Percentiles rank a stretch among this genome's conserved stretches.
Evolutionary conservation across 1,140 invertebrate genomes (phyloP).

Genomic region (Orius laevigatus): DNA sequence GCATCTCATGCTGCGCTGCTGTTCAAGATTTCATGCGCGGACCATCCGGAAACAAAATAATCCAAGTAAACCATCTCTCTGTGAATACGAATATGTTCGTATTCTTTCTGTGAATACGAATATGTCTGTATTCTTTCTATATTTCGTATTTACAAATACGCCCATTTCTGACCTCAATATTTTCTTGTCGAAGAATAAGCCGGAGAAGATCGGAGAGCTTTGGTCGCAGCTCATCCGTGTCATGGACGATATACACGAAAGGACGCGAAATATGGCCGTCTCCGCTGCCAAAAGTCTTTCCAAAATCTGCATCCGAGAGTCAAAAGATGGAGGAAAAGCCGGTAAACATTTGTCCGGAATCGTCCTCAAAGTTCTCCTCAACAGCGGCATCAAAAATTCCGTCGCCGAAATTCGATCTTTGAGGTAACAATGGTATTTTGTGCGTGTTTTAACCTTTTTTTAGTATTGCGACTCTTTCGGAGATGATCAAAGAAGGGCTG

Average conservation of each 20-base stretch:
- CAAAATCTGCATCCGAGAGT: slow-evolving; percentile 32
- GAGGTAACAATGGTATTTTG: slow-evolving; percentile 29
- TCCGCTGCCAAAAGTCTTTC: slow-evolving; percentile 59
- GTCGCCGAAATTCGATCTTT: slow-evolving; percentile 64
- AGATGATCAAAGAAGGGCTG: slow-evolving; percentile 11
- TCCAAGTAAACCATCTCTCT: slow-evolving; percentile 8
- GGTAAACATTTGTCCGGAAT: slow-evolving; percentile 57
- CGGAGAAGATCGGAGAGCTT: slow-evolving; percentile 44
- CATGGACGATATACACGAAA: slow-evolving; percentile 87
- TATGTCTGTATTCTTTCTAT: too few species aligned
- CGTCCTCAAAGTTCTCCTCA: slow-evolving; percentile 63
- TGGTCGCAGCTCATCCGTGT: slow-evolving; percentile 75
- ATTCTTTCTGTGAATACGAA: too few species aligned
- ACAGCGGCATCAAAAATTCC: slow-evolving; percentile 57
- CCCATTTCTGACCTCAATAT: slow-evolving; percentile 18
- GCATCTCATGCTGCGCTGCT: slow-evolving; percentile 79
- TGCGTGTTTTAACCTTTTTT: slow-evolving; percentile 1
- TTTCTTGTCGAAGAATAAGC: slow-evolving; percentile 24
- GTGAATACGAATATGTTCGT: too few species aligned
- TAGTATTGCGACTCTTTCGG: slow-evolving; percentile 7
- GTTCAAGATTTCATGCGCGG: slow-evolving; percentile 60
- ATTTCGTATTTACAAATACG: not conserved
- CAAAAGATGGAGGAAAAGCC: slow-evolving; percentile 58
- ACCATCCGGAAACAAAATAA: slow-evolving; percentile 18
- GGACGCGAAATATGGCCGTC: slow-evolving; percentile 62